A percentile compares a stretch with the other conserved stretches of the same genome.
Conservation (phyloP, 2,113 vertebrate species). For the Puffinus mauretanicus region DNA sequence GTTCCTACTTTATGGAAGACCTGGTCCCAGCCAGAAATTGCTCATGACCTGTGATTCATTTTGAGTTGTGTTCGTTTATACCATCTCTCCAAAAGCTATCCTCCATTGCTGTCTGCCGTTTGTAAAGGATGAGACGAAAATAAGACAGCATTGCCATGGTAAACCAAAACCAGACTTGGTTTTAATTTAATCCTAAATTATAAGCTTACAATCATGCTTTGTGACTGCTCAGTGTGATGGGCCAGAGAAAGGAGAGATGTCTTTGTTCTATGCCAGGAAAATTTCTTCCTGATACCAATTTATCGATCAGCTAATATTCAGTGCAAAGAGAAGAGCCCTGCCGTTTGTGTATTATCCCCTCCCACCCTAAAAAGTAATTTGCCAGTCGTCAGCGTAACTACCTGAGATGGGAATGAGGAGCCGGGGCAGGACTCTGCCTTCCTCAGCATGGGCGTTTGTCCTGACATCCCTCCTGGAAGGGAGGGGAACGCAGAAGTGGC, state of each 20-base stretch:
- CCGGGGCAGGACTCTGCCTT: not conserved
- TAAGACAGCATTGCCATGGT: not conserved
- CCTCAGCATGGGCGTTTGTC: accelerated
- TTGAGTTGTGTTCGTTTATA: not conserved
- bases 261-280: not conserved
- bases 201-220: not conserved
- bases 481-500: not conserved
- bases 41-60: not conserved
- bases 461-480: not conserved
- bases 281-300: not conserved
- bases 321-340: not conserved
- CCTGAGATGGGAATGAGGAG: not conserved
- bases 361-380: not conserved
- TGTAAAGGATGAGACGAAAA: not conserved
- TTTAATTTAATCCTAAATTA: not conserved
- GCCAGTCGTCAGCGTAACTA: accelerated
- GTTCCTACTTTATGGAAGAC: not conserved
- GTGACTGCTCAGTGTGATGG: not conserved
- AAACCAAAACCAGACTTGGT: not conserved
- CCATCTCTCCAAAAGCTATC: not conserved
- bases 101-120: accelerated
- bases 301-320: not conserved
- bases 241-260: not conserved
- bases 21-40: not conserved
- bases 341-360: not conserved